These are phyloP conservation scores for Drosophila buzzatii DNA, from an alignment of 2,888 invertebrate genomes.

Conservation along the genomic window DNA sequence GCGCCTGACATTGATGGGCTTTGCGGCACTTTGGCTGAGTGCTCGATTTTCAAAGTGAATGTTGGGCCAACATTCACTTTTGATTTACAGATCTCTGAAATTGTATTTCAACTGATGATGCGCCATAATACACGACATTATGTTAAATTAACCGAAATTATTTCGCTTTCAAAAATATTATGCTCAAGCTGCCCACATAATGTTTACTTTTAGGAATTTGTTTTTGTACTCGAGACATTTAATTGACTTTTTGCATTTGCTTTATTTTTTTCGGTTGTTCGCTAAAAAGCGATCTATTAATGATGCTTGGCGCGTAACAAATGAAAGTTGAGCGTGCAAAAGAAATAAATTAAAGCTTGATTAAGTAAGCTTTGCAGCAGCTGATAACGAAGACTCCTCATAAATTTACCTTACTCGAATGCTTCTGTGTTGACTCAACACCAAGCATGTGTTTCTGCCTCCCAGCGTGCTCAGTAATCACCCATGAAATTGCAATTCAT, in stretches of 20 bases:
- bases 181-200: slow-evolving; percentile 46
- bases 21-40: slow-evolving; percentile 35
- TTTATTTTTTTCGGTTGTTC: slow-evolving; percentile 27
- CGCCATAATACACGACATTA: slow-evolving; percentile 60
- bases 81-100: slow-evolving; percentile 41
- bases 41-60: slow-evolving; percentile 72
- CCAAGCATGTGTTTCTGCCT: background rate
- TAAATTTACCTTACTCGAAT: background rate
- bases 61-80: slow-evolving; percentile 71
- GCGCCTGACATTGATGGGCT: slow-evolving; percentile 56
- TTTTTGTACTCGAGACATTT: slow-evolving; percentile 36
- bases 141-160: slow-evolving; percentile 56
- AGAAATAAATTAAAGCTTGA: slow-evolving; percentile 14
- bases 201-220: slow-evolving; percentile 30
- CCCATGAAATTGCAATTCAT: slow-evolving; percentile 30
- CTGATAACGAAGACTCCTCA: slow-evolving; percentile 6
- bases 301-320: slow-evolving; percentile 47
- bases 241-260: slow-evolving; percentile 26
- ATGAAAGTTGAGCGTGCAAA: slow-evolving; percentile 51
- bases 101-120: slow-evolving; percentile 57
- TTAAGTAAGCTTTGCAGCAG: slow-evolving; percentile 25
- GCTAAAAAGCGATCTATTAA: slow-evolving; percentile 33
- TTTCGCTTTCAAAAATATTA: slow-evolving; percentile 56
- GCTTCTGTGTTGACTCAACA: background rate
- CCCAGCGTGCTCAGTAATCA: slow-evolving; percentile 6